Conservation (phyloP, 2,113 vertebrate species). For the Circaetus gallicus region DNA sequence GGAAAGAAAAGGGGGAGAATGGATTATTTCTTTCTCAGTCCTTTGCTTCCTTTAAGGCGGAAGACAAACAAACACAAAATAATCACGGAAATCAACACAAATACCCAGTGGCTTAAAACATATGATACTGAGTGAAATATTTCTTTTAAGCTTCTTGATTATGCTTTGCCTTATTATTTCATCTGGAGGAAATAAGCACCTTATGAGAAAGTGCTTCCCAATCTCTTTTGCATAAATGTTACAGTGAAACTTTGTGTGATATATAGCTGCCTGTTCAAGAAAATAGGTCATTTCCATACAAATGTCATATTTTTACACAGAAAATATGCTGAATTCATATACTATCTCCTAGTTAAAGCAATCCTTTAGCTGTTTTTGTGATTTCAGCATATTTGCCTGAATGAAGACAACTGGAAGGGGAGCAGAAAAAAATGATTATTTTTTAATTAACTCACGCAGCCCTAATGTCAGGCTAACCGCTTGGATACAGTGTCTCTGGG, state of each 20-base stretch:
- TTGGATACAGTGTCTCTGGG: neutral
- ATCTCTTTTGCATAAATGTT: conserved; percentile 26
- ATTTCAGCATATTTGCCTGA: conserved; percentile 33
- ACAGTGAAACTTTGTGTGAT: neutral
- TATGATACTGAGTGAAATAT: neutral
- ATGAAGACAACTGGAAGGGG: neutral
- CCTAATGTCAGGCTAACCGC: neutral
- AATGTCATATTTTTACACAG: conserved; percentile 32
- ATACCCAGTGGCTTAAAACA: neutral
- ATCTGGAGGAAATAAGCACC: neutral
- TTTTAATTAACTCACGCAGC: conserved; percentile 18
- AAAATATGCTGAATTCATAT: conserved; percentile 46
- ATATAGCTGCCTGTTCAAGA: conserved; percentile 19
- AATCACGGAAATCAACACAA: neutral
- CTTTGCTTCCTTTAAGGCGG: neutral
- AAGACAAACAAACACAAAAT: neutral
- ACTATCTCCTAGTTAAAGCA: neutral
- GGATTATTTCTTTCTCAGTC: neutral
- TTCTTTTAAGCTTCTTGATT: neutral
- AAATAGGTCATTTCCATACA: conserved; percentile 48
- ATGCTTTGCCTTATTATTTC: neutral
- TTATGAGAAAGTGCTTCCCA: neutral
- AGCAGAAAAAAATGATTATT: neutral
- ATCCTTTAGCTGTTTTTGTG: neutral
- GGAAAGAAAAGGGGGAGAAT: neutral